Conservation (phyloP, 2,888 invertebrate species). For the Carabus problematicus region DNA sequence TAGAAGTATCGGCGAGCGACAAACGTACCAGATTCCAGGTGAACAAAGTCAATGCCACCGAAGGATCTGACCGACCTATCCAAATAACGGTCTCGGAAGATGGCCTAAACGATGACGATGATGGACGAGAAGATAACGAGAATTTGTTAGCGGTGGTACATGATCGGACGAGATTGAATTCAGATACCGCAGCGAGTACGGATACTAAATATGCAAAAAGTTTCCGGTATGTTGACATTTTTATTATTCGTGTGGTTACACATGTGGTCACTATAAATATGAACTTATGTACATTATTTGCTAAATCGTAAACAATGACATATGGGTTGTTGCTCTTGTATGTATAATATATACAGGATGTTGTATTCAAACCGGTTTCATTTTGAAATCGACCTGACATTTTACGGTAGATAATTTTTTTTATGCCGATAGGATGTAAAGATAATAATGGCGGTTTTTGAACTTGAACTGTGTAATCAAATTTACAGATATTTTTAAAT, state of each 20-base stretch:
- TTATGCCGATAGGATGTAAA: not conserved
- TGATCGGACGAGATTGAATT: constrained; percentile 57
- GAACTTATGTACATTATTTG: not conserved
- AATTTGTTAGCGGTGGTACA: constrained; percentile 61
- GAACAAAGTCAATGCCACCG: constrained; percentile 63
- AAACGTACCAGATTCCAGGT: constrained; percentile 67
- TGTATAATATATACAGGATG: no score
- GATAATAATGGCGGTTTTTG: no score
- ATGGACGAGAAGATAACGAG: constrained; percentile 58
- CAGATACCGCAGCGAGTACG: constrained; percentile 57
- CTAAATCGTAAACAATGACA: not conserved
- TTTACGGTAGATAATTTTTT: constrained; percentile 7
- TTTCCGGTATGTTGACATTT: constrained; percentile 67
- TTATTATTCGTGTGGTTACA: constrained; percentile 2
- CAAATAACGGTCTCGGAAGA: constrained; percentile 47
- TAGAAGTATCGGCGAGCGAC: constrained; percentile 51
- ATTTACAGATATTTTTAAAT: no score
- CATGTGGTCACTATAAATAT: not conserved
- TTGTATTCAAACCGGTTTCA: constrained; percentile 5
- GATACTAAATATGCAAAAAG: constrained; percentile 81
- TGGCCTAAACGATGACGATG: constrained; percentile 47
- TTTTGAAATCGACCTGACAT: not conserved
- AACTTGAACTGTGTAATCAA: no score
- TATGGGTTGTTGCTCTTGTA: no score
- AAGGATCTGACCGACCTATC: constrained; percentile 49